These are phyloP conservation scores for Dipus sagitta DNA, from an alignment of 2,797 vertebrate species.

Conservation along the genomic window DNA sequence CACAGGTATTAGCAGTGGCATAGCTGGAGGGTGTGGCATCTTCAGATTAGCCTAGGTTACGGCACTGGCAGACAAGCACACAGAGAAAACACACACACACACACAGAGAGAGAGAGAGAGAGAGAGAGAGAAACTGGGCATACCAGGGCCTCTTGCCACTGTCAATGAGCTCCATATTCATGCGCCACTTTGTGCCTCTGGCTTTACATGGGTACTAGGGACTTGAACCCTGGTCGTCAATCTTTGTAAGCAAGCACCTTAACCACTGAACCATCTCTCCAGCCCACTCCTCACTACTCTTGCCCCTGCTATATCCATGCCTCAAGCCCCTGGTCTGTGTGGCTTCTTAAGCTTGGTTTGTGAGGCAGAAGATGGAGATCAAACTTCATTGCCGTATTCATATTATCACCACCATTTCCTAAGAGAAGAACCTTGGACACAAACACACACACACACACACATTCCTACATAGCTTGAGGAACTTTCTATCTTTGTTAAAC, in stretches of 20 bases:
- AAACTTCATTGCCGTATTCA: background rate
- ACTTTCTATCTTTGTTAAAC: background rate
- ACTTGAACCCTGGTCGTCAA: too few species aligned
- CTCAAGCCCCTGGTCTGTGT: background rate
- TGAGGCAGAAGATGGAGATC: background rate
- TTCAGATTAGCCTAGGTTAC: background rate
- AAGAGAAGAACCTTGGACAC: background rate
- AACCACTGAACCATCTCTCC: too few species aligned
- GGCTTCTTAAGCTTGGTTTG: background rate
- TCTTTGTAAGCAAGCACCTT: too few species aligned
- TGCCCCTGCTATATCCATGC: background rate
- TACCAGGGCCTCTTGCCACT: too few species aligned
- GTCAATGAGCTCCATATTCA: too few species aligned
- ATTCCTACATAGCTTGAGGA: background rate
- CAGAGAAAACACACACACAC: too few species aligned
- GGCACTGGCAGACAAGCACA: background rate
- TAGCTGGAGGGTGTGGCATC: background rate
- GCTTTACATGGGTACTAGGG: too few species aligned
- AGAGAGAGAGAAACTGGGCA: too few species aligned
- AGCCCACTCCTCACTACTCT: background rate
- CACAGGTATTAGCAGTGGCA: background rate
- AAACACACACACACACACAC: too few species aligned
- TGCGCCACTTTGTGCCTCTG: too few species aligned
- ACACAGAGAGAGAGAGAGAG: too few species aligned
- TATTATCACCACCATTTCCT: too few species aligned